These are phyloP conservation scores for Drosophila lowei DNA, from an alignment of 1,140 invertebrate species.

Conservation along the genomic window DNA sequence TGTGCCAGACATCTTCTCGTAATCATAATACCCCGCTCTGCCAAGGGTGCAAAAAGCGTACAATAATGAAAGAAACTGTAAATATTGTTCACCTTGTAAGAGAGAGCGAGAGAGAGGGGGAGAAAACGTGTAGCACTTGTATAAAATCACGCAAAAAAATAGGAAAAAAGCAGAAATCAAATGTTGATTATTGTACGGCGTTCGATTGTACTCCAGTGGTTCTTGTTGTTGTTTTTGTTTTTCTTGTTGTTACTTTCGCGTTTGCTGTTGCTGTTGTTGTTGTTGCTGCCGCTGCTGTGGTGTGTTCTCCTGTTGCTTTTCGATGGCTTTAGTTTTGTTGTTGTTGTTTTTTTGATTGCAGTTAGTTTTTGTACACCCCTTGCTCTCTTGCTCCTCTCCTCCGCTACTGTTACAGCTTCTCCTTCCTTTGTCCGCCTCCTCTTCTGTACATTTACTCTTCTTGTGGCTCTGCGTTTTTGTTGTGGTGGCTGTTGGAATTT, in stretches of 20 bases:
- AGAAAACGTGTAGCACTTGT: conserved; percentile 25
- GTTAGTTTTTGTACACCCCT: conserved; percentile 26
- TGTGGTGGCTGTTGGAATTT: conserved; percentile 14
- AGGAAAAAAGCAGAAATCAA: conserved; percentile 19
- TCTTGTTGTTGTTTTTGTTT: conserved; percentile 21
- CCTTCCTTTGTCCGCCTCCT: too few relatives aligned
- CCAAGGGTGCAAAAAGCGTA: conserved; percentile 8
- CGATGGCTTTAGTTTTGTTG: conserved; percentile 28
- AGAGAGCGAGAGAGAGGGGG: neutral
- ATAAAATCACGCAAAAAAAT: conserved; percentile 22
- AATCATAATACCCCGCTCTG: too few relatives aligned
- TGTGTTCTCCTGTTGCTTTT: conserved; percentile 31
- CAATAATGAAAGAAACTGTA: conserved; percentile 26
- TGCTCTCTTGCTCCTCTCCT: too few relatives aligned
- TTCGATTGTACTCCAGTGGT: conserved; percentile 20
- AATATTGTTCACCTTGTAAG: neutral
- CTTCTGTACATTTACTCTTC: too few relatives aligned
- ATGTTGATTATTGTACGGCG: conserved; percentile 38
- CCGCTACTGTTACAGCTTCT: too few relatives aligned
- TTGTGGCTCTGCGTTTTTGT: too few relatives aligned
- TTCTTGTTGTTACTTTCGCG: conserved; percentile 2
- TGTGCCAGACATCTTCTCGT: too few relatives aligned
- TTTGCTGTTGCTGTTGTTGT: conserved; percentile 23
- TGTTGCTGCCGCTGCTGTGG: conserved; percentile 12
- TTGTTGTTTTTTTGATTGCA: conserved; percentile 38